Conservation (phyloP, 2,797 vertebrate genomes). For the Momotus momota region DNA sequence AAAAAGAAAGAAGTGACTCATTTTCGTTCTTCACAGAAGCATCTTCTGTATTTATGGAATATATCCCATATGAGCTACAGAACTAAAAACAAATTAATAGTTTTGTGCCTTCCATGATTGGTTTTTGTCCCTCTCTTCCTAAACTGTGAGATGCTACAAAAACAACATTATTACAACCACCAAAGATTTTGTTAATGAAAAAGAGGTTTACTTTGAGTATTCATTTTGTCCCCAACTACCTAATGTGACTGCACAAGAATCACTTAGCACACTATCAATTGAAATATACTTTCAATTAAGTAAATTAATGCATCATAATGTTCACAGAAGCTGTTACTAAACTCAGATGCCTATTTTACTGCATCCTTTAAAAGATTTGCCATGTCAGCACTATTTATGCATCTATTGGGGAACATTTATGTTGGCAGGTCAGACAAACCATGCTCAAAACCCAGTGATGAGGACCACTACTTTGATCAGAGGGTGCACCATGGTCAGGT, state of each 20-base stretch:
- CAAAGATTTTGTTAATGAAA: background rate
- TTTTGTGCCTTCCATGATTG: background rate
- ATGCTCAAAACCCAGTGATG: background rate
- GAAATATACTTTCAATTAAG: background rate
- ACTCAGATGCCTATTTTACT: background rate
- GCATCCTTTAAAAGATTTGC: background rate
- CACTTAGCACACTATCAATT: background rate
- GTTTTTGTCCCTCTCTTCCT: background rate
- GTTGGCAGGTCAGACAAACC: fast-evolving
- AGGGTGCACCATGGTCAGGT: background rate
- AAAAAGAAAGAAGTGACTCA: background rate
- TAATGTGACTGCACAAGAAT: background rate
- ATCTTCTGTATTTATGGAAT: background rate
- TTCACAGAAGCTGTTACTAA: background rate
- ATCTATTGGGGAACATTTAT: background rate
- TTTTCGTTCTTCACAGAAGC: background rate
- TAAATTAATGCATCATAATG: background rate
- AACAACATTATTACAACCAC: background rate
- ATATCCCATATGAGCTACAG: background rate
- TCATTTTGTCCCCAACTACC: background rate
- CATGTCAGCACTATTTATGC: background rate
- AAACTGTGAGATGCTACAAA: background rate
- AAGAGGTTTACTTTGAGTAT: background rate
- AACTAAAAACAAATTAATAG: background rate
- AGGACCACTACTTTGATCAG: background rate